These are phyloP conservation scores for Acanthosoma haemorrhoidale DNA, from an alignment of 2,888 invertebrate species.

Conservation along the genomic window DNA sequence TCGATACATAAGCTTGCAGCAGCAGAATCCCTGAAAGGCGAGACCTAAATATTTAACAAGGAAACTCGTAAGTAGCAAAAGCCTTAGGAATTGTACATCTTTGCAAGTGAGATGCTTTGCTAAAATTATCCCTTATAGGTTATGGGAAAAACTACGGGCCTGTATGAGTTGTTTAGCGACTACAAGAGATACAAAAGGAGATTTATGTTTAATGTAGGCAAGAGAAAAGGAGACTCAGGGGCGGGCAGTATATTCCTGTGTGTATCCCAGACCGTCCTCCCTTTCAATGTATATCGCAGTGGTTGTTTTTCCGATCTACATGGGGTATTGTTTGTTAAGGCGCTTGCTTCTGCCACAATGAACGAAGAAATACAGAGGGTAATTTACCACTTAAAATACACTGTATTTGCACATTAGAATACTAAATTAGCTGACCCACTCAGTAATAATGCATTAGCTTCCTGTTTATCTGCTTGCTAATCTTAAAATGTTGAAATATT, in stretches of 20 bases:
- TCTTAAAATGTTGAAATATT: background rate
- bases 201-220: slow-evolving; percentile 21
- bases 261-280: background rate
- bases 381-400: slow-evolving; percentile 12
- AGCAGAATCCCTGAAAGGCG: too few relatives aligned
- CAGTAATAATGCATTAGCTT: background rate
- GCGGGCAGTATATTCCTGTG: background rate
- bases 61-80: too few relatives aligned
- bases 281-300: slow-evolving; percentile 20
- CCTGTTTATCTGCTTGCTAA: background rate
- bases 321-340: slow-evolving; percentile 24
- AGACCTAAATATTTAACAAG: too few relatives aligned
- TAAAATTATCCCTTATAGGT: slow-evolving; percentile 19
- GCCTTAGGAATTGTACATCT: too few relatives aligned
- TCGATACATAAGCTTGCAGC: too few relatives aligned
- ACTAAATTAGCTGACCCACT: background rate
- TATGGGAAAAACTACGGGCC: slow-evolving; percentile 8
- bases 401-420: background rate
- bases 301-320: slow-evolving; percentile 27
- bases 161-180: slow-evolving; percentile 2
- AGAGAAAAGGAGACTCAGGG: background rate
- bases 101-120: background rate
- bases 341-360: background rate
- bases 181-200: slow-evolving; percentile 21
- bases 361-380: background rate